phyloP scores from a whole-genome alignment of 2,113 vertebrate genomes.

The Poeciliopsis occidentalis region DNA sequence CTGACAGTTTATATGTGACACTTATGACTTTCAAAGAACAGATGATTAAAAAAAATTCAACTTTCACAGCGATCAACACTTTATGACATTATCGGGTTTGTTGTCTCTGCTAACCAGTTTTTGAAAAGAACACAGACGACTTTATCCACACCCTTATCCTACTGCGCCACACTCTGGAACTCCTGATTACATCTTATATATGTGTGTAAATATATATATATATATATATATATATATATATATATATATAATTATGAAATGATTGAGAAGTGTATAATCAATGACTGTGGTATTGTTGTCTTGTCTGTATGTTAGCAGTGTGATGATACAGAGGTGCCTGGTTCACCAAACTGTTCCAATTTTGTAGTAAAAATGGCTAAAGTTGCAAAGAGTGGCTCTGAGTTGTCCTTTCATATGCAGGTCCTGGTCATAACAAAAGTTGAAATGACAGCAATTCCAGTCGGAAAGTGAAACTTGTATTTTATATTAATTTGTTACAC shows the following conservation, averaged over 20 bases:
- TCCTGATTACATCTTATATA: slow-evolving; percentile 36
- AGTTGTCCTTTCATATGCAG: background rate
- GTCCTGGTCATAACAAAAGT: no score
- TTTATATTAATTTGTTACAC: no score
- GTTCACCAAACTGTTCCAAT: slow-evolving; percentile 45
- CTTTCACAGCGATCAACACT: no score
- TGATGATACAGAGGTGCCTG: slow-evolving; percentile 54
- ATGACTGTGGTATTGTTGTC: slow-evolving; percentile 43
- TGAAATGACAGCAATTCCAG: no score
- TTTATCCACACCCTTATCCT: background rate
- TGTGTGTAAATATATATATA: background rate
- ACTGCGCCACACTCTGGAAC: background rate
- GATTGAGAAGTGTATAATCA: slow-evolving; percentile 50
- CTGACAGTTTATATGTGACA: background rate
- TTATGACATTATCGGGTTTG: background rate
- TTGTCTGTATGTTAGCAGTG: slow-evolving; percentile 52
- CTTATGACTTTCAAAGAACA: background rate
- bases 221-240: background rate
- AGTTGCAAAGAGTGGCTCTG: slow-evolving; percentile 7
- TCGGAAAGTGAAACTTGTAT: no score
- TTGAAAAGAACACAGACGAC: background rate
- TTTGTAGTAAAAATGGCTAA: slow-evolving; percentile 61
- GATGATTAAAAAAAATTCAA: no score
- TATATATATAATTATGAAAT: slow-evolving; percentile 17
- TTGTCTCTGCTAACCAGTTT: background rate